Conservation (phyloP, 2,113 vertebrate genomes). For the Microcebus tavaratra region DNA sequence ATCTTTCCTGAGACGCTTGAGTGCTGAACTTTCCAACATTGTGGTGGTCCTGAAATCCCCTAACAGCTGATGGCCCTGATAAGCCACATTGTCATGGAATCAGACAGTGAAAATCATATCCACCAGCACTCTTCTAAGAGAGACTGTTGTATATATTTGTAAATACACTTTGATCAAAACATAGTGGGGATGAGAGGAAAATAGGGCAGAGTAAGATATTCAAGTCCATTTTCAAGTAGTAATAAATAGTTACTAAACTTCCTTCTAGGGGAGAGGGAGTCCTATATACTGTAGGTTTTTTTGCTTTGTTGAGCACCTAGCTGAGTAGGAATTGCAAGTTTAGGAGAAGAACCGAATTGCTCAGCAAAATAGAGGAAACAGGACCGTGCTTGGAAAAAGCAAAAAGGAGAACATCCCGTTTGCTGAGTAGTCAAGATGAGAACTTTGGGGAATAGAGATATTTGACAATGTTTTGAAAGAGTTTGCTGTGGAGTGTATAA, state of each 20-base stretch:
- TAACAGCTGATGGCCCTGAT: neutral
- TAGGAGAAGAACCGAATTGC: neutral
- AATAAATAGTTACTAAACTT: constrained; percentile 12
- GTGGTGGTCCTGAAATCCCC: neutral
- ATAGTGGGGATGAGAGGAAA: neutral
- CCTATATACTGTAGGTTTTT: neutral
- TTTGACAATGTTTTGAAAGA: constrained; percentile 30
- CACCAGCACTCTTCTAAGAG: neutral
- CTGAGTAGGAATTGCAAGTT: neutral
- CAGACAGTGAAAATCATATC: neutral
- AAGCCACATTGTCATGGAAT: neutral
- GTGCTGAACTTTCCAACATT: neutral
- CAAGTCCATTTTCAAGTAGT: neutral
- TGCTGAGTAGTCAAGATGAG: constrained; percentile 21
- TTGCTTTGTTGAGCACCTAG: constrained; percentile 29
- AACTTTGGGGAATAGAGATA: neutral
- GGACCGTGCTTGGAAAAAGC: neutral
- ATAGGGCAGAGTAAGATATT: neutral
- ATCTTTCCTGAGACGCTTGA: constrained; percentile 31
- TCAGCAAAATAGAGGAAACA: constrained; percentile 48
- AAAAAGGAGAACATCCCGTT: neutral
- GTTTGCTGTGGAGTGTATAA: neutral
- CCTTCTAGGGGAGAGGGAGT: neutral
- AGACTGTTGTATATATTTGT: neutral
- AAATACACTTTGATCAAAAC: neutral